Evolutionary conservation across 2,888 invertebrate genomes (phyloP).

Genomic region (Yponomeuta evonymella): DNA sequence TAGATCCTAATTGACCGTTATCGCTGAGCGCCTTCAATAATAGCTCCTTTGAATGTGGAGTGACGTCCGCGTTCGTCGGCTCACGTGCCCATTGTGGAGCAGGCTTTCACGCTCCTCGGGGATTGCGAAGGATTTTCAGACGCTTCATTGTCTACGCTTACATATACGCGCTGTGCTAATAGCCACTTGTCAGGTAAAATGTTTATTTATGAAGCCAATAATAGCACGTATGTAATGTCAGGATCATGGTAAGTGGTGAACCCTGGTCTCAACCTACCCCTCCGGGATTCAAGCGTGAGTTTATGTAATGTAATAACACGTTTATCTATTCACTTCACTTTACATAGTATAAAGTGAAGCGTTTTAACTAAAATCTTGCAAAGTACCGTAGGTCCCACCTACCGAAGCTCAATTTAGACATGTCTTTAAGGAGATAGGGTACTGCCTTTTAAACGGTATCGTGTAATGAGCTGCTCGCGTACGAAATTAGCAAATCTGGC

Average conservation of each 20-base stretch:
- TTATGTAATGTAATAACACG: background rate
- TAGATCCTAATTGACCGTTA: constrained; percentile 59
- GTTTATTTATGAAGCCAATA: constrained; percentile 35
- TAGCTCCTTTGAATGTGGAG: constrained; percentile 56
- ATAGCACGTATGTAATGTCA: constrained; percentile 19
- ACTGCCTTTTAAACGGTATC: background rate
- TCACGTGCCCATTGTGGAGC: constrained; percentile 52
- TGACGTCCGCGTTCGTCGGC: constrained; percentile 38
- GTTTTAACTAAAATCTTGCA: background rate
- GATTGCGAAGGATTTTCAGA: constrained; percentile 58
- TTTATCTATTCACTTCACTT: background rate
- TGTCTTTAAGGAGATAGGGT: constrained; percentile 9
- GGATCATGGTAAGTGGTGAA: no score
- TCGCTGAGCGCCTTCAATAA: constrained; percentile 50
- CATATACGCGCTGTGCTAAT: constrained; percentile 34
- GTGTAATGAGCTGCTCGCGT: constrained; percentile 10
- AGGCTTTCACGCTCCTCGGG: constrained; percentile 51
- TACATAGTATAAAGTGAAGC: background rate
- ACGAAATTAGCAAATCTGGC: constrained; percentile 49
- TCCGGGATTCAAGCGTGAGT: no score
- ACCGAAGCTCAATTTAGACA: constrained; percentile 11
- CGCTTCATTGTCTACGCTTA: constrained; percentile 29
- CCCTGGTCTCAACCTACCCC: no score
- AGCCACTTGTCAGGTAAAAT: constrained; percentile 33
- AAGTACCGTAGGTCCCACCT: background rate